Conservation (phyloP, 2,113 vertebrate genomes). For the Saguinus midas region DNA sequence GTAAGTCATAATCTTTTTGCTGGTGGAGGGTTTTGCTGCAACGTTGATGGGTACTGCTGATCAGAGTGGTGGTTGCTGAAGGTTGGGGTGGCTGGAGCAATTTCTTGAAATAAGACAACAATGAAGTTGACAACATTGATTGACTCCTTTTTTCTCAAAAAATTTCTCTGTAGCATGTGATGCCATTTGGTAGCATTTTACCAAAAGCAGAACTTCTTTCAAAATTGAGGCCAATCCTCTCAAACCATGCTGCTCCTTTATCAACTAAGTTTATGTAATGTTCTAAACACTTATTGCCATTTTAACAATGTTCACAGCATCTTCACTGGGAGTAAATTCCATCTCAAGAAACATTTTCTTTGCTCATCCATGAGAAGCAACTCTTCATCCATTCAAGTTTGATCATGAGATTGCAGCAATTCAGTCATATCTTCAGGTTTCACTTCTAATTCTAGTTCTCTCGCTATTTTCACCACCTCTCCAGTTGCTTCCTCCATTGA, state of each 20-base stretch:
- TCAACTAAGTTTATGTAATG: not conserved
- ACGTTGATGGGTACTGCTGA: not conserved
- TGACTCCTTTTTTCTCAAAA: not conserved
- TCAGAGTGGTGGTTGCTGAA: not conserved
- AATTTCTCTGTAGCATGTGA: not conserved
- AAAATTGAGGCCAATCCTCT: not conserved
- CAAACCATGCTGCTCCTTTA: not conserved
- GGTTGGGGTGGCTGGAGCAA: not conserved
- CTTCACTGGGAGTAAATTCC: not conserved
- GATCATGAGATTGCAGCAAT: not conserved
- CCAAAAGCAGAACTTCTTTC: not conserved
- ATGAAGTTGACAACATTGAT: not conserved
- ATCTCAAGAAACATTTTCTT: not conserved
- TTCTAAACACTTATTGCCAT: not conserved
- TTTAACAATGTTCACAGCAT: not conserved
- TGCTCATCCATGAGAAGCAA: not conserved
- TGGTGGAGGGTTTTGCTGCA: not conserved
- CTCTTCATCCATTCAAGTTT: not conserved
- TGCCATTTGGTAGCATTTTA: not conserved
- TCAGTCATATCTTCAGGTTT: not conserved
- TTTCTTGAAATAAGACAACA: not conserved
- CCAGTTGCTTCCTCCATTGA: not conserved
- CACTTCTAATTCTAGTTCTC: not conserved
- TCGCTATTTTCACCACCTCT: not conserved
- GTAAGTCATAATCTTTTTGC: not conserved